Conservation (phyloP, 2,888 invertebrate species). For the Micropterix aruncella region DNA sequence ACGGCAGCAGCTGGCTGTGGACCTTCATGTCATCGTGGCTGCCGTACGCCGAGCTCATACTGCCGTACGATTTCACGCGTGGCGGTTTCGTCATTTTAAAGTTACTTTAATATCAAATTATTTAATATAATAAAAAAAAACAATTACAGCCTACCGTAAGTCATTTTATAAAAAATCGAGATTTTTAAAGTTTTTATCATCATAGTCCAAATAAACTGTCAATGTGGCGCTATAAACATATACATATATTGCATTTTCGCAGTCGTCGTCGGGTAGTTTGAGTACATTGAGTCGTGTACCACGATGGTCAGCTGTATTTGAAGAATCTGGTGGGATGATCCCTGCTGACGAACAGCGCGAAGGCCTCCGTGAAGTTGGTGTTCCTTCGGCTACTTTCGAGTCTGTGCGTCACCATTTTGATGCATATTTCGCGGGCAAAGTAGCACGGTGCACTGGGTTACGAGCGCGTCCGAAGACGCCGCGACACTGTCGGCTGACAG, state of each 20-base stretch:
- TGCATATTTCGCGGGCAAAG: conserved; percentile 22
- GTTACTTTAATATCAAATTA: background rate
- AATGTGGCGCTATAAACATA: background rate
- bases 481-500: background rate
- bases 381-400: conserved; percentile 25
- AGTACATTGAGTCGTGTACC: background rate
- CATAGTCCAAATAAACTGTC: no score
- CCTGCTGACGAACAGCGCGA: conserved; percentile 29
- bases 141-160: no score
- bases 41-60: conserved; percentile 23
- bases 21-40: conserved; percentile 36
- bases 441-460: background rate
- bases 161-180: no score
- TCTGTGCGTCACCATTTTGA: conserved; percentile 33
- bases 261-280: background rate
- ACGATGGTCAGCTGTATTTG: conserved; percentile 35
- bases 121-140: no score
- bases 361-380: conserved; percentile 25
- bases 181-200: no score
- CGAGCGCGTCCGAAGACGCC: background rate
- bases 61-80: conserved; percentile 23
- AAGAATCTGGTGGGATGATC: conserved; percentile 35
- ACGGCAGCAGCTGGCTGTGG: conserved; percentile 30
- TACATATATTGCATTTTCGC: background rate
- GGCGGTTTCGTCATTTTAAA: background rate